Evolutionary conservation across 2,113 vertebrate genomes (phyloP).

Genomic region (Eublepharis macularius): DNA sequence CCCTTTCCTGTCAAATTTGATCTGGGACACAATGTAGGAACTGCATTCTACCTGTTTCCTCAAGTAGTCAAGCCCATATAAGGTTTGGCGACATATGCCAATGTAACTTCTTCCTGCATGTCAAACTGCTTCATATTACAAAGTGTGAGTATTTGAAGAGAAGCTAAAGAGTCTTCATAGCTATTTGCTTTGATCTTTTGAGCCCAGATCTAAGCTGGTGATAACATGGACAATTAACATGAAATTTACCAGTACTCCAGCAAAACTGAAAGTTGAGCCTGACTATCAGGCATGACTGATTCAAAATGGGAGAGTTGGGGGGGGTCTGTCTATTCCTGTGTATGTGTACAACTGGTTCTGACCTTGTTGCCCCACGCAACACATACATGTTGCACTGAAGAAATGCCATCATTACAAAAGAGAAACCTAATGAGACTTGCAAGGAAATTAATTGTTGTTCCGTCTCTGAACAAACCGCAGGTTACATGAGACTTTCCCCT

Average conservation of each 20-base stretch:
- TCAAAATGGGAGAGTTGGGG: neutral
- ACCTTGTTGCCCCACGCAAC: neutral
- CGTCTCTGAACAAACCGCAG: neutral
- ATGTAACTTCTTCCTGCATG: neutral
- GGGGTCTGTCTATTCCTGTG: neutral
- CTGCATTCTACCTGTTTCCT: neutral
- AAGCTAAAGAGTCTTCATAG: neutral
- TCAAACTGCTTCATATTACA: neutral
- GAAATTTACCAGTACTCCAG: neutral
- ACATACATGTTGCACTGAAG: neutral
- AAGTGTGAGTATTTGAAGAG: neutral
- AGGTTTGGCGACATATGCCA: neutral
- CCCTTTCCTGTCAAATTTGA: neutral
- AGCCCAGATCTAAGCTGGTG: neutral
- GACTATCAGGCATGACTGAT: neutral
- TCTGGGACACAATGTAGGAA: neutral
- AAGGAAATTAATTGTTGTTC: neutral
- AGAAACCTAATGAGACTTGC: no score
- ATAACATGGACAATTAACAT: neutral
- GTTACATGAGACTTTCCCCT: neutral
- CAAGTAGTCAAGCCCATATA: neutral
- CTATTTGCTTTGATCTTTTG: neutral
- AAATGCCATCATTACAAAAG: neutral
- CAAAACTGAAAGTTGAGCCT: no score
- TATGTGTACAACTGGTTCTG: neutral